Conservation (phyloP, 2,797 vertebrate species). For the Peromyscus nudipes region DNA sequence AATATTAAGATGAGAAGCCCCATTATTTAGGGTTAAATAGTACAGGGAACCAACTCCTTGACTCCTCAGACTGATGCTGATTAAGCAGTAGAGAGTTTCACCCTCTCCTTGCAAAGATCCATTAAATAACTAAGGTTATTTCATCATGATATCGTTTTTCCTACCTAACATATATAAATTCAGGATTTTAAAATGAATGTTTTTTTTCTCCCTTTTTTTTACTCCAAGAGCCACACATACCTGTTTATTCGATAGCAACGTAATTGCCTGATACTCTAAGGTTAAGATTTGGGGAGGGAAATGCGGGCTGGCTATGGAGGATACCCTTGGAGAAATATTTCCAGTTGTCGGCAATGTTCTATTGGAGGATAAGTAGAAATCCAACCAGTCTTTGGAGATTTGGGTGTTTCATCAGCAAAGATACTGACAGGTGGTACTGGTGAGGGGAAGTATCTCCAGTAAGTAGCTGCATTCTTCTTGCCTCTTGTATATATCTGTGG, state of each 20-base stretch:
- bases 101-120: neutral
- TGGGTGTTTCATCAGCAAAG: neutral
- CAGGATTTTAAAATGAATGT: neutral
- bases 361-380: neutral
- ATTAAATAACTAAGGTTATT: slow-evolving; percentile 37
- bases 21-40: neutral
- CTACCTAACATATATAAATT: neutral
- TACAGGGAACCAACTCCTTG: neutral
- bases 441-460: neutral
- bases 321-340: neutral
- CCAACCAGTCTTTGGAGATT: neutral
- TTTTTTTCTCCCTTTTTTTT: neutral
- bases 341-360: neutral
- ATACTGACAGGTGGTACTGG: neutral
- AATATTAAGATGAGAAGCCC: neutral
- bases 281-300: neutral
- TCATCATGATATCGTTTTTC: neutral
- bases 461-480: neutral
- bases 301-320: neutral
- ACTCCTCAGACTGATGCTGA: neutral
- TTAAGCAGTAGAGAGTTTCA: neutral
- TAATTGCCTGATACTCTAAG: neutral
- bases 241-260: neutral
- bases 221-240: neutral
- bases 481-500: neutral